These are phyloP conservation scores for Rhyacichthys aspro DNA, from an alignment of 2,797 vertebrate genomes.

Conservation along the genomic window DNA sequence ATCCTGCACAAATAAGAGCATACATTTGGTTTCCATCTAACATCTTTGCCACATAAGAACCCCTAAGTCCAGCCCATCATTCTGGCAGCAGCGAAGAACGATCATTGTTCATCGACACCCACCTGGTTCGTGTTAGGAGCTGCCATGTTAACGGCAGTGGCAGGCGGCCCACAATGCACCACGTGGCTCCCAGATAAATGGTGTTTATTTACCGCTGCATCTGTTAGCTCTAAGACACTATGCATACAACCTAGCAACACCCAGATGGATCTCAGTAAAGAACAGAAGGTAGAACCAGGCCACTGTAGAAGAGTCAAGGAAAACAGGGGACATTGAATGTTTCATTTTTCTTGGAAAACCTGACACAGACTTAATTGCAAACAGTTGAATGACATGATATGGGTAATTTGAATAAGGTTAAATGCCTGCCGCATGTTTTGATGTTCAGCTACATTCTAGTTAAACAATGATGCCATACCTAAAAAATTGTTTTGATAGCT, in stretches of 20 bases:
- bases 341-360: too few species aligned
- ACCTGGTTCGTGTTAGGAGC: conserved; percentile 57
- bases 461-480: too few species aligned
- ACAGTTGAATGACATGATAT: too few species aligned
- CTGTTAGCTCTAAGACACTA: conserved; percentile 57
- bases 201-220: conserved; percentile 69
- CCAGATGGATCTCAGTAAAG: conserved; percentile 55
- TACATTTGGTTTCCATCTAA: not conserved
- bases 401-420: too few species aligned
- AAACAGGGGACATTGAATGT: not conserved
- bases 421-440: too few species aligned
- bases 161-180: conserved; percentile 23
- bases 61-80: conserved; percentile 46
- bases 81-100: conserved; percentile 31
- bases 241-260: conserved; percentile 38
- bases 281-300: conserved; percentile 1
- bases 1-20: not conserved
- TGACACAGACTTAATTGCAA: too few species aligned
- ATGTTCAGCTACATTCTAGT: too few species aligned
- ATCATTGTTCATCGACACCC: conserved; percentile 41
- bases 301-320: not conserved
- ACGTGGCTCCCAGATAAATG: conserved; percentile 57
- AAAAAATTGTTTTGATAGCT: too few species aligned
- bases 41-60: conserved; percentile 23
- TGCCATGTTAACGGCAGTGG: conserved; percentile 51